These are phyloP conservation scores for Microchrysa polita DNA, from an alignment of 2,888 invertebrate species.

Conservation along the genomic window DNA sequence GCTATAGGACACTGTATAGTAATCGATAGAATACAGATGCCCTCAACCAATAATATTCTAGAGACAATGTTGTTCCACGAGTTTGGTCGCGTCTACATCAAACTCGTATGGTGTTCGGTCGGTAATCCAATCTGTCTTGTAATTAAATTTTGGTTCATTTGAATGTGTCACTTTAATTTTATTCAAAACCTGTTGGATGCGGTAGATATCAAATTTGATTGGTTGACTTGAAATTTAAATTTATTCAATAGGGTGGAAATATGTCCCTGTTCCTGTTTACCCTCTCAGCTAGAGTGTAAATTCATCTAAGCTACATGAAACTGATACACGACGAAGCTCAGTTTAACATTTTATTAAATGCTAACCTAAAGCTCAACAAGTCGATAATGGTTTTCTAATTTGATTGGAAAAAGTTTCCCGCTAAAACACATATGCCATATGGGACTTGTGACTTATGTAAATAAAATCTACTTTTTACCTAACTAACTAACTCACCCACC, in stretches of 20 bases:
- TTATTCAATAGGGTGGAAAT: conserved; percentile 1
- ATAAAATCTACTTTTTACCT: too few relatives aligned
- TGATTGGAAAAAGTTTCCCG: too few relatives aligned
- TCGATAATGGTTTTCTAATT: conserved; percentile 23
- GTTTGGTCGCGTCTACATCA: conserved; percentile 50
- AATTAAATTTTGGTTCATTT: conserved; percentile 66
- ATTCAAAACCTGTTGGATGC: conserved; percentile 51
- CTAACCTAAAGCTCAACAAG: conserved; percentile 8
- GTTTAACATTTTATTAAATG: conserved; percentile 30
- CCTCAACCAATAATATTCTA: neutral
- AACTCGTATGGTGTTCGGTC: conserved; percentile 51
- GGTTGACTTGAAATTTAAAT: neutral
- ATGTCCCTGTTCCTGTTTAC: neutral
- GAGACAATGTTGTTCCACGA: neutral
- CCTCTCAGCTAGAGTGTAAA: too few relatives aligned
- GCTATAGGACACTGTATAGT: conserved; percentile 22
- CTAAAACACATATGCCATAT: too few relatives aligned
- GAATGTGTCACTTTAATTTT: conserved; percentile 59
- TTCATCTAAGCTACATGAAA: neutral
- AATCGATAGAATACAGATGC: conserved; percentile 10
- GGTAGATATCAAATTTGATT: conserved; percentile 24
- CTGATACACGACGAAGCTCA: conserved; percentile 1
- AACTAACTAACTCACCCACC: too few relatives aligned
- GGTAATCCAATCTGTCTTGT: conserved; percentile 65
- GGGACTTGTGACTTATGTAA: too few relatives aligned